Evolutionary conservation across 2,797 vertebrate species (phyloP).

Genomic region (Siniperca undulata): DNA sequence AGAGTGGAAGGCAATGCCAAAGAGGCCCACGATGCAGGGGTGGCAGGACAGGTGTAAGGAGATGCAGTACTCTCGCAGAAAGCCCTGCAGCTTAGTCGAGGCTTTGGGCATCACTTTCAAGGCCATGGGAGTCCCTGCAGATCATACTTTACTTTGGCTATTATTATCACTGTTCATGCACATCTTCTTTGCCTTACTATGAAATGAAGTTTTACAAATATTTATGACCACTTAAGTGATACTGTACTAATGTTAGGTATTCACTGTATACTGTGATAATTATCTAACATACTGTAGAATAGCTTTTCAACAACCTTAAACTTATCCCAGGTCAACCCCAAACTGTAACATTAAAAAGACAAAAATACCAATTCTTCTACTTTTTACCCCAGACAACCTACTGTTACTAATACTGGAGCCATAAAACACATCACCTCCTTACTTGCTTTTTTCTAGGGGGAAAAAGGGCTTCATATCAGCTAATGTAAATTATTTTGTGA

Average conservation of each 20-base stretch:
- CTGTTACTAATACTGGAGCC: background rate
- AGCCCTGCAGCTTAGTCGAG: constrained; percentile 87
- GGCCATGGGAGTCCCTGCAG: constrained; percentile 88
- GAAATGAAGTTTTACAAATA: background rate
- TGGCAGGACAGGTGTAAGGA: constrained; percentile 87
- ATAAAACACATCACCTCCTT: background rate
- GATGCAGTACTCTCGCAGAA: constrained; percentile 89
- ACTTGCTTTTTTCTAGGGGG: background rate
- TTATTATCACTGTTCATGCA: constrained; percentile 13
- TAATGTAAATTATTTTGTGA: background rate
- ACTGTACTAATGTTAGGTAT: background rate
- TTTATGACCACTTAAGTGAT: background rate
- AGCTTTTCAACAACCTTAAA: background rate
- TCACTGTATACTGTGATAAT: background rate
- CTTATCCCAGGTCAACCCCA: too few relatives aligned
- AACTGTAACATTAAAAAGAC: too few relatives aligned
- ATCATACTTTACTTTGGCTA: constrained; percentile 26
- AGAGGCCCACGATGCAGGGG: constrained; percentile 88
- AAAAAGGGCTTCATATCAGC: background rate
- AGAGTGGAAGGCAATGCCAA: constrained; percentile 89
- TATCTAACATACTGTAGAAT: background rate
- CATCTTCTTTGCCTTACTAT: background rate
- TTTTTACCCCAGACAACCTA: background rate
- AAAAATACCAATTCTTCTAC: background rate
- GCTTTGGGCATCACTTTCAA: constrained; percentile 89